Percentiles rank a stretch among this genome's conserved stretches.
Evolutionary conservation across 2,888 invertebrate species (phyloP).

Genomic region (Nesidiocoris tenuis): DNA sequence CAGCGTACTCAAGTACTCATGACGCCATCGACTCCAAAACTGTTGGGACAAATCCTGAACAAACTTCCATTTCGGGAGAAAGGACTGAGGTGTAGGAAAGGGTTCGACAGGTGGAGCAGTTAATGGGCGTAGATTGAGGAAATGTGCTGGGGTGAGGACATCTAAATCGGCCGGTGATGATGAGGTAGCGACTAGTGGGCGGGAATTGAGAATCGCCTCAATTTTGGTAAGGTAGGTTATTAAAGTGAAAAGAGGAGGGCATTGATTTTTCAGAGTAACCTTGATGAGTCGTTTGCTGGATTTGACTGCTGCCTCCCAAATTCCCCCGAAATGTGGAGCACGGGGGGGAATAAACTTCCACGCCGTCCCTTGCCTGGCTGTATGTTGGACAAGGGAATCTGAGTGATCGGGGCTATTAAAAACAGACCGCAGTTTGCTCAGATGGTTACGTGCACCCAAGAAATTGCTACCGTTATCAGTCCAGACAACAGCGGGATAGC

Average conservation of each 20-base stretch:
- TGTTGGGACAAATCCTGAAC: neutral
- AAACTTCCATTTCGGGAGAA: conserved; percentile 10
- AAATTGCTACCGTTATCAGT: neutral
- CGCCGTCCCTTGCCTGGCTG: neutral
- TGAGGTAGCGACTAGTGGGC: neutral
- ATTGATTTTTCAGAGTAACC: neutral
- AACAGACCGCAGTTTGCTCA: neutral
- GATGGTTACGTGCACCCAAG: neutral
- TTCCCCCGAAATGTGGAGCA: conserved; percentile 5
- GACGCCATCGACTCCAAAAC: neutral
- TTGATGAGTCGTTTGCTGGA: neutral
- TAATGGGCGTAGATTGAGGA: neutral
- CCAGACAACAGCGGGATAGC: neutral
- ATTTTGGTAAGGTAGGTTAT: neutral
- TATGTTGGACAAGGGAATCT: neutral
- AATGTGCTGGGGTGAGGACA: neutral
- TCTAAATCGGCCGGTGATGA: neutral
- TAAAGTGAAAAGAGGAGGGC: neutral
- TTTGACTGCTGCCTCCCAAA: conserved; percentile 1
- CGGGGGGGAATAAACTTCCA: no score
- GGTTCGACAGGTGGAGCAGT: neutral
- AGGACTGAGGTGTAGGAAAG: neutral
- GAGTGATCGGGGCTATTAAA: neutral
- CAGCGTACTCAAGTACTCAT: neutral
- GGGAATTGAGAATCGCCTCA: no score